Base-by-base conservation (phyloP, 2,888 invertebrate genomes). In the Phengaris alcon region DNA sequence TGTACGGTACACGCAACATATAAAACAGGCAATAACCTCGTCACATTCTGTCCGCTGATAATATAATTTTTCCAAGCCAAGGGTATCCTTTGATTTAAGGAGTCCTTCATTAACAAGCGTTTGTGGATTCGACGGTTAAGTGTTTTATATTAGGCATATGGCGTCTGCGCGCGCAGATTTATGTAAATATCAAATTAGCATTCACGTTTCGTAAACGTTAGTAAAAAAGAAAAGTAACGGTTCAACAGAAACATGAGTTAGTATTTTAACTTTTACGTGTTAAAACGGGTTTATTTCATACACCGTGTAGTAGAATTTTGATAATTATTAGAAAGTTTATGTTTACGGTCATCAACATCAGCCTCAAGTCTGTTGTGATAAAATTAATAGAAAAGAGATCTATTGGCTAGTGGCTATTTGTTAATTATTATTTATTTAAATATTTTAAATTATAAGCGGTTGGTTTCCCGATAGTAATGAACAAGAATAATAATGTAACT, bases 191-290 rank as follows among this genome's bases (percentile, higher is more conserved):
- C 35, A 35, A 64, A 48, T 70, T 51, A 70, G 51, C 70, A 70
- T 70, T 48, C 70, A 22, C 9, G 46, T 70, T 70, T 51, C 70
- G 70, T 70, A 22, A 70, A 70, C 69, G 69, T 15, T 51, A 70
- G 70, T 70, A 51, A 70, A 70, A 70, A 70, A 70, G 70, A 70
- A 70, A 70, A 70, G 70, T 70, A 70, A 70, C 70, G 70, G 70
- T 48, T 52, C 70, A 12, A 64, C 59, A 64, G 59, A 35, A 35
- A 64, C 64, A 70, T 51, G 15, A 51, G 69, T 48, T 70, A 70
- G 51, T 70, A 70, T 70, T 70, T 51, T 70, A 70, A 70, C 70
- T 70, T 48, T 70, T 70, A 70, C 70, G 15, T n/a, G 70, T 51
- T 70, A 70, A 48, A 70, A 48, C 70, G 70, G 70, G 70, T 70